Base-by-base conservation (phyloP, 2,797 vertebrate species). In the Cynopterus sphinx region DNA sequence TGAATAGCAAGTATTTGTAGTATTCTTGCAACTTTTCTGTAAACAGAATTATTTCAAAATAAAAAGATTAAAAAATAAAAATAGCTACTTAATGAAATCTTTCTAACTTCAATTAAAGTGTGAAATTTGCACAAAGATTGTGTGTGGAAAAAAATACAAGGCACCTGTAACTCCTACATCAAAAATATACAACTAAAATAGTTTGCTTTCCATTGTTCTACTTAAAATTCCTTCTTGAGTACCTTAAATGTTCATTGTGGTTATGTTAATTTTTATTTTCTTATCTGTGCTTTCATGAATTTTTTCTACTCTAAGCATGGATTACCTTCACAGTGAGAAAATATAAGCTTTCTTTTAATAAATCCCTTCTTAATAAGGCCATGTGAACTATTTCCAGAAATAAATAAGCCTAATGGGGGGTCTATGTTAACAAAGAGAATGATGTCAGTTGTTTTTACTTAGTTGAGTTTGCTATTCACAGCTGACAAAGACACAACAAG, bases 231-330 rank as follows among this genome's bases (percentile, higher is more conserved):
- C 51, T 91, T 46, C 7, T 12, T 63, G 71, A 86, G 55, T 78
- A 61, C 43, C 51, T 70, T 53, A 85, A 67, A 57, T 85, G 31
- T 65, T 91, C 41, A 67, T 43, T 46, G 51, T 61, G 57, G 16
- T 88, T 63, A 73, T 65, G 39, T 9, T 91, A 59, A 39, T 86
- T 89, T 94, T 96, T 91, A 93, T 82, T 90, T 95, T 57, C 19
- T 91, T 91, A 13, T 43, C 65, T 92, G 46, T 73, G 49, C 55
- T 68, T 94, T 73, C 57, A 49, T n/a, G 6, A 59, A 71, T 77
- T 96, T 97, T 91, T 93, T 90, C 75, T 33, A 59, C 19, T 33
- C 3, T 55, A 28, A 86, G 17, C 19, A 73, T 9, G 12, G 55
- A 57, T 77, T 82, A 78, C 16, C 87, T 87, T 94, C n/a, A 31